phyloP scores from a whole-genome alignment of 2,113 vertebrate species.

The Rhabdornis inornatus region DNA sequence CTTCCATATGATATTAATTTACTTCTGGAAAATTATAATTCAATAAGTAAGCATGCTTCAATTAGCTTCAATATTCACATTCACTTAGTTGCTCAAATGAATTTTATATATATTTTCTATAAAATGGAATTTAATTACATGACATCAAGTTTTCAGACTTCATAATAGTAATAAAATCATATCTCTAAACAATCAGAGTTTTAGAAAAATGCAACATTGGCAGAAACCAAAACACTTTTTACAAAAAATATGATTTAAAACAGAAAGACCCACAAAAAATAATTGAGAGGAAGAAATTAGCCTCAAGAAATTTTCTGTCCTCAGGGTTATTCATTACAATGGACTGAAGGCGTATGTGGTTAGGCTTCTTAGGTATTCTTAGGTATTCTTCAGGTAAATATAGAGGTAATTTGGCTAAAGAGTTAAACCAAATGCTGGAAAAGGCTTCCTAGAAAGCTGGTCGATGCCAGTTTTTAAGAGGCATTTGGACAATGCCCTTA shows the following conservation, averaged over 20 bases:
- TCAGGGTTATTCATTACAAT: not conserved
- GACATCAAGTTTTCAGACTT: not conserved
- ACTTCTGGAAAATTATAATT: not conserved
- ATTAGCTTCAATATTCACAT: not conserved
- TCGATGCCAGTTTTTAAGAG: not conserved
- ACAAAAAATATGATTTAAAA: not conserved
- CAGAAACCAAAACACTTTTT: accelerated
- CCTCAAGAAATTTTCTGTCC: not conserved
- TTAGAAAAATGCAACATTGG: not conserved
- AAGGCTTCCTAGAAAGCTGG: not conserved
- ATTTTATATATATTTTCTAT: not conserved
- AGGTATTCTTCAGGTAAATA: not conserved
- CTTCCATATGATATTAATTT: not conserved
- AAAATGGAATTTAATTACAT: not conserved
- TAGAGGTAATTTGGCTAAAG: not conserved
- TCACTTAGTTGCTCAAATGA: not conserved
- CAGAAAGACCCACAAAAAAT: not conserved
- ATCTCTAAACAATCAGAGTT: not conserved
- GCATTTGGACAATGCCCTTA: not conserved
- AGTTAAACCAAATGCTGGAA: not conserved
- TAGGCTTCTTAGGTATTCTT: not conserved
- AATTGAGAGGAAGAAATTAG: not conserved
- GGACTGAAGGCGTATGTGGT: not conserved
- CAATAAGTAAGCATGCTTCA: not conserved
- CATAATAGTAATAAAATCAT: not conserved